Evolutionary conservation across 2,888 invertebrate genomes (phyloP).

Genomic region (Mechanitis mazaeus): DNA sequence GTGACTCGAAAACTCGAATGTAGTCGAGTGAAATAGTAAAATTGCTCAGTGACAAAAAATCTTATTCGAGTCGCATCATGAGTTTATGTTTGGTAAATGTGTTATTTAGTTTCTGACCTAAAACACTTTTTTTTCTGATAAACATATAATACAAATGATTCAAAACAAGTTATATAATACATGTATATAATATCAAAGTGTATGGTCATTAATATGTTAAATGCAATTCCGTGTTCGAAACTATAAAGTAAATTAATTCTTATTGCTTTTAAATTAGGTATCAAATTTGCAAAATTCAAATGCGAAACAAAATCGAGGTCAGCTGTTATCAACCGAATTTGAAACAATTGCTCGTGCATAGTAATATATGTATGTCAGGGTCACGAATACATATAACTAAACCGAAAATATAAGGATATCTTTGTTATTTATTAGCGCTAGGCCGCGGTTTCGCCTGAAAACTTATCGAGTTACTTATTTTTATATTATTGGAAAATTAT

Average conservation of each 20-base stretch:
- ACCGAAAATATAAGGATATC: neutral
- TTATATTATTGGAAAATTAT: too few species aligned
- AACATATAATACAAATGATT: constrained; percentile 1
- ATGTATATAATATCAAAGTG: constrained; percentile 4
- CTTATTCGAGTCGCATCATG: too few species aligned
- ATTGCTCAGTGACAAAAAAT: too few species aligned
- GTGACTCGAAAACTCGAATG: too few species aligned
- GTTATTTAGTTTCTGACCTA: constrained; percentile 7
- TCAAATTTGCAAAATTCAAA: constrained; percentile 14
- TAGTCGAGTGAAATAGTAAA: too few species aligned
- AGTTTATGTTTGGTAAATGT: neutral
- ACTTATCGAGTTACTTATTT: too few species aligned
- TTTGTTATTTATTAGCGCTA: neutral
- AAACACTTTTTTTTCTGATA: constrained; percentile 4
- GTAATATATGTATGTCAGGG: constrained; percentile 27
- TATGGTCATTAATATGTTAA: constrained; percentile 5
- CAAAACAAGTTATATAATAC: constrained; percentile 10
- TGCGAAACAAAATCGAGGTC: constrained; percentile 30
- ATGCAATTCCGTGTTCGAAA: constrained; percentile 5
- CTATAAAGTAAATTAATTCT: neutral
- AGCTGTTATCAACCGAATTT: constrained; percentile 30
- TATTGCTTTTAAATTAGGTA: neutral
- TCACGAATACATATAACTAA: constrained; percentile 8
- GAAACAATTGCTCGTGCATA: constrained; percentile 28
- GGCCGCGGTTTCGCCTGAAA: too few species aligned